Base-by-base conservation (phyloP, 2,888 invertebrate species). In the Heliconius cydno region DNA sequence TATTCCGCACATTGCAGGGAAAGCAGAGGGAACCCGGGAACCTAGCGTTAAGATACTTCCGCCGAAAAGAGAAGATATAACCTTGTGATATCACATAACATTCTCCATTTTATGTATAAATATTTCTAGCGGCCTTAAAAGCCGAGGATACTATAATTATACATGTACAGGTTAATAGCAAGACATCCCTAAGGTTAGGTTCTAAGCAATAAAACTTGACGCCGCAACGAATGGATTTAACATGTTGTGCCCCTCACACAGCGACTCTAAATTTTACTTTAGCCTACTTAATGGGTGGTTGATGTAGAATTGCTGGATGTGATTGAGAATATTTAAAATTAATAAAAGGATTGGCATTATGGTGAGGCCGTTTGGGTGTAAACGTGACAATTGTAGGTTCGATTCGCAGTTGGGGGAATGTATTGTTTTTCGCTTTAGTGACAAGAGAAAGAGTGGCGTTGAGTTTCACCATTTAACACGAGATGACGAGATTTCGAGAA, bases 221-320 rank as follows among this genome's bases (percentile, higher is more conserved):
- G 81, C 83, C 82, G 82, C 85, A 84, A 86, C 84, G 87, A 90
- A 91, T 91, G 92, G 89, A 88, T 89, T 89, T 88, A 86, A 86
- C 90, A 86, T 90, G 92, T 90, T 86, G 85, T 84, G 85, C 85
- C 86, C 82, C 86, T 85, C 84, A 86, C 86, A 86, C 82, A 79
- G 81, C 76, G 84, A 84, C 88, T 90, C 89, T 88, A 90, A 90
- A 91, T 91, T 91, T 89, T 90, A 89, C 89, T 91, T 90, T 88
- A 86, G 84, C 84, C 85, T 88, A 86, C 89, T 89, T 88, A 90
- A 89, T 88, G 86, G 83, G 9, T 52, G 71, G 15, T 1, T 38
- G 86, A 85, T 83, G 0, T 82, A 83, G 12, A 68, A 0, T 7
- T 15, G 10, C 85, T 84, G 25, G 86, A 86, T 81, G 73, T 12